Conservation (phyloP, 2,888 invertebrate genomes). For the Cenopis cana region DNA sequence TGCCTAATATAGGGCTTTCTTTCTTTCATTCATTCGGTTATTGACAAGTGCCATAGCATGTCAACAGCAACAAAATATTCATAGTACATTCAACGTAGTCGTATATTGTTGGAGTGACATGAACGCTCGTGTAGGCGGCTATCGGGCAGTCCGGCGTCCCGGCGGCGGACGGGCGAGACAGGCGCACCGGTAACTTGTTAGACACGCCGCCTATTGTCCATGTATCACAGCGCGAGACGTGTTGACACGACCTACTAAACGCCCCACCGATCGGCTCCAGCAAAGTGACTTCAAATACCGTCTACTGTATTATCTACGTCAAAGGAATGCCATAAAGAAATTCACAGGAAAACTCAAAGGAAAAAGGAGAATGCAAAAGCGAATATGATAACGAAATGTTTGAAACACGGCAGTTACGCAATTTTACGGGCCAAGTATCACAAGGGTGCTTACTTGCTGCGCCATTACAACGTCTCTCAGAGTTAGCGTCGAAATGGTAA, state of each 20-base stretch:
- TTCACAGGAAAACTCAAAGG: constrained; percentile 24
- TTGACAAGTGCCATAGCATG: constrained; percentile 1
- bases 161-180: neutral
- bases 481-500: constrained; percentile 48
- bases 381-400: constrained; percentile 53
- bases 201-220: constrained; percentile 32
- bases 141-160: neutral
- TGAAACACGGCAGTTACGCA: constrained; percentile 58
- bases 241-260: constrained; percentile 9
- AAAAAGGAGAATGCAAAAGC: constrained; percentile 47
- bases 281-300: constrained; percentile 7
- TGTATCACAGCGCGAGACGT: constrained; percentile 28
- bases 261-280: constrained; percentile 12
- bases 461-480: constrained; percentile 54
- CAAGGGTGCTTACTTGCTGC: constrained; percentile 53
- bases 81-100: neutral
- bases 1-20: neutral
- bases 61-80: neutral
- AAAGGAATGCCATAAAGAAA: constrained; percentile 35
- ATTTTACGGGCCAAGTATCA: constrained; percentile 61
- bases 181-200: constrained; percentile 11
- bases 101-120: constrained; percentile 12
- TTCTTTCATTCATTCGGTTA: neutral
- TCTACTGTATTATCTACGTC: neutral
- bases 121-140: constrained; percentile 14